A percentile compares a stretch with the other conserved stretches of the same genome.
Evolutionary conservation across 2,888 invertebrate species (phyloP).

Genomic region (Pollenia labialis): DNA sequence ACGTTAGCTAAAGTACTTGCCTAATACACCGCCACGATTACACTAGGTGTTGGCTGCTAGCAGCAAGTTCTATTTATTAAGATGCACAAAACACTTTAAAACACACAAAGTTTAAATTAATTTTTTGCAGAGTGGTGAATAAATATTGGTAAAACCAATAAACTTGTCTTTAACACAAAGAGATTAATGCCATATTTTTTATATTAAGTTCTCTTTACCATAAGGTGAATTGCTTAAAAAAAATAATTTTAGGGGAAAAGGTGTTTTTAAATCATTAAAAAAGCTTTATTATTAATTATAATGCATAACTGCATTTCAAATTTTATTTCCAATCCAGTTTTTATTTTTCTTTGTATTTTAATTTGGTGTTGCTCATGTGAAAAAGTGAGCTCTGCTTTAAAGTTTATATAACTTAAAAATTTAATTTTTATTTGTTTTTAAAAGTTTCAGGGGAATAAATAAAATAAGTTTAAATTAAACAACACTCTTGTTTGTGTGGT

Average conservation of each 20-base stretch:
- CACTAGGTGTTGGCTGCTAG: slow-evolving; percentile 84
- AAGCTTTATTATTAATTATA: slow-evolving; percentile 55
- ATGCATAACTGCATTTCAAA: slow-evolving; percentile 55
- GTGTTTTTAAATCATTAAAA: slow-evolving; percentile 18
- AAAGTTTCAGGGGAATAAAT: slow-evolving; percentile 15
- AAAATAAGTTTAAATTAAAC: not conserved
- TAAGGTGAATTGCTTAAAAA: slow-evolving; percentile 26
- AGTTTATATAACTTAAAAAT: slow-evolving; percentile 63
- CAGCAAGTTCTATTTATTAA: slow-evolving; percentile 85
- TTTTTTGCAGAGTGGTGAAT: slow-evolving; percentile 79
- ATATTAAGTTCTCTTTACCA: slow-evolving; percentile 26
- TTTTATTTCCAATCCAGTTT: slow-evolving; percentile 60
- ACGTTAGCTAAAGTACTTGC: slow-evolving; percentile 81
- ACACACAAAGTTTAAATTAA: slow-evolving; percentile 43
- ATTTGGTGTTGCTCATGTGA: not conserved
- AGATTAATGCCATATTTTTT: not conserved
- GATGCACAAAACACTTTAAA: slow-evolving; percentile 76
- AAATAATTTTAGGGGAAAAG: slow-evolving; percentile 44
- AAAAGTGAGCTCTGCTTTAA: slow-evolving; percentile 39
- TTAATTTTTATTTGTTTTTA: not conserved
- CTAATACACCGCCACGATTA: slow-evolving; percentile 84
- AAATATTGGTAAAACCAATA: slow-evolving; percentile 32
- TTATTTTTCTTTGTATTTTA: not conserved
- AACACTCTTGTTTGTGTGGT: not conserved
- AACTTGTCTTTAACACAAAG: slow-evolving; percentile 50